Percentiles rank a stretch among this genome's conserved stretches.
Conservation (phyloP, 2,888 invertebrate species). For the Lithophane semibrunnea region DNA sequence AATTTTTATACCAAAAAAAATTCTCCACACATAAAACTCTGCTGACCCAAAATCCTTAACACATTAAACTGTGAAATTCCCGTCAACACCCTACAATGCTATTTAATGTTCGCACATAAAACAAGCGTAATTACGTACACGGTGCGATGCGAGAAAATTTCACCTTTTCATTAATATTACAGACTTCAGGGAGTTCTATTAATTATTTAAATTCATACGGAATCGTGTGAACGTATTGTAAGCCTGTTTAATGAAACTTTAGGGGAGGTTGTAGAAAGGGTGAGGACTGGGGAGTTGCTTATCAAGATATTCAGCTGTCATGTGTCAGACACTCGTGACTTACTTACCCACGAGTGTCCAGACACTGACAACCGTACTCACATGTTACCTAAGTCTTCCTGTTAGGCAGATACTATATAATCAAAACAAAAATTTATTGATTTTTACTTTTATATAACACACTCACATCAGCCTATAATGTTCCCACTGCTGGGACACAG, state of each 20-base stretch:
- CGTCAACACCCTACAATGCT: slow-evolving; percentile 50
- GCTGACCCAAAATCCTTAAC: slow-evolving; percentile 25
- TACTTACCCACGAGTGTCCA: not conserved
- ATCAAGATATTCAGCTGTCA: not conserved
- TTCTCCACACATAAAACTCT: slow-evolving; percentile 4
- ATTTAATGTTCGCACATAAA: slow-evolving; percentile 62
- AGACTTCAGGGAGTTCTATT: slow-evolving; percentile 63
- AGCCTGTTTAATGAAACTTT: slow-evolving; percentile 46
- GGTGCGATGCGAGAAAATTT: slow-evolving; percentile 62
- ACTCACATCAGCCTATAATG: no score
- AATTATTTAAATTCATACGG: slow-evolving; percentile 69
- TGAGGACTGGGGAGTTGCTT: not conserved
- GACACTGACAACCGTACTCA: not conserved
- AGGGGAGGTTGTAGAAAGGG: not conserved
- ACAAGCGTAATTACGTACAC: slow-evolving; percentile 64
- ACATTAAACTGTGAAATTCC: slow-evolving; percentile 31
- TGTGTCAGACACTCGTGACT: not conserved
- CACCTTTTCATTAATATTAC: slow-evolving; percentile 71
- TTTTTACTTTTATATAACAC: not conserved
- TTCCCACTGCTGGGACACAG: no score
- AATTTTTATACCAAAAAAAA: slow-evolving; percentile 13
- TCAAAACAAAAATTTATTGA: not conserved
- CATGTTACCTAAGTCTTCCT: not conserved
- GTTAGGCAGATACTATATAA: not conserved
- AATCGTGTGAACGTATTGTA: slow-evolving; percentile 49